Evolutionary conservation across 2,888 invertebrate species (phyloP).

Genomic region (Acronicta leporina): DNA sequence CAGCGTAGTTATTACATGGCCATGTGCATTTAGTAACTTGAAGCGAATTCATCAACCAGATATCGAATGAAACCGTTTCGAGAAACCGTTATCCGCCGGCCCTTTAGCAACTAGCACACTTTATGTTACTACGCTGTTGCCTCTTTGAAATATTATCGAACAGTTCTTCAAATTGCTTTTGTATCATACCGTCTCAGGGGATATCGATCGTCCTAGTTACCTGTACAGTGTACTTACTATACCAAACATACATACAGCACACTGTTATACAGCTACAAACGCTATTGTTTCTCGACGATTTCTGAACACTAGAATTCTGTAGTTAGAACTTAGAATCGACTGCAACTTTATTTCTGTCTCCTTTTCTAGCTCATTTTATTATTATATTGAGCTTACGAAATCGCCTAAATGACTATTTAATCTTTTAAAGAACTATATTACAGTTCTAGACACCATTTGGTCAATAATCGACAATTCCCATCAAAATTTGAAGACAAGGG

Average conservation of each 20-base stretch:
- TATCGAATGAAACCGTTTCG: conserved; percentile 8
- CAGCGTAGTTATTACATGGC: too few species aligned
- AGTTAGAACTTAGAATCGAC: too few species aligned
- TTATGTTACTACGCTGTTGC: conserved; percentile 8
- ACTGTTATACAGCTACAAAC: conserved; percentile 6
- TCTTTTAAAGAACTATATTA: too few species aligned
- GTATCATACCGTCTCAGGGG: conserved; percentile 25
- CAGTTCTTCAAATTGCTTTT: conserved; percentile 18
- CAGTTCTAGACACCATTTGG: too few species aligned
- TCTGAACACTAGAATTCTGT: background rate
- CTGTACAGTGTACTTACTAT: conserved; percentile 22
- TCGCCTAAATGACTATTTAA: background rate
- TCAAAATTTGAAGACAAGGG: background rate
- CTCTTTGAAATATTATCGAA: conserved; percentile 33
- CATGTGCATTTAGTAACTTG: too few species aligned
- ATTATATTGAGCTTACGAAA: too few species aligned
- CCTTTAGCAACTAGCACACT: conserved; percentile 27
- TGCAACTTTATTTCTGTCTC: too few species aligned
- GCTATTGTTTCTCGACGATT: conserved; percentile 11
- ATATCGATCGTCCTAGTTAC: conserved; percentile 6
- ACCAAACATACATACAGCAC: conserved; percentile 11
- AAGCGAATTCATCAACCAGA: too few species aligned
- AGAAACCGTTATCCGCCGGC: conserved; percentile 31
- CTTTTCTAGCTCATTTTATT: too few species aligned
- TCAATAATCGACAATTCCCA: conserved; percentile 1